Base-by-base conservation (phyloP, 2,888 invertebrate species). In the Torymus tubicola region DNA sequence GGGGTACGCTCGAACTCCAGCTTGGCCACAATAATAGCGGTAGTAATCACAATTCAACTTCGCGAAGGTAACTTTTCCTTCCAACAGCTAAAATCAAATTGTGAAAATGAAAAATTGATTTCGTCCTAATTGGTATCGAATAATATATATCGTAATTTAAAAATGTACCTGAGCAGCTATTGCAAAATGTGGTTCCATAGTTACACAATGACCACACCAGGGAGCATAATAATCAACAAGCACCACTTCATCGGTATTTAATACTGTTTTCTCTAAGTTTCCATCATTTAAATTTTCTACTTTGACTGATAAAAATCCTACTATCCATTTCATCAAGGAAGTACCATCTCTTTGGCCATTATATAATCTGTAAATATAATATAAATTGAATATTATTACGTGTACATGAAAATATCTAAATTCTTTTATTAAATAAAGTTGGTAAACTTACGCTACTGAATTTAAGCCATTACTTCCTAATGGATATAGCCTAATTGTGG, bases 161-260 rank as follows among this genome's bases (percentile, higher is more conserved):
- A 42, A 42, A 81, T 79, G 85, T 89, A 95, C 95, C 91, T 93
- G 91, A 13, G 95, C 94, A 67, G 94, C 92, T 84, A 92, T 91
- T 84, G 94, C 93, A 90, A 94, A 95, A 83, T 94, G 93, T 2
- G 95, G 95, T 81, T 94, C 94, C 88, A 95, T 94, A 82, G 92
- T 91, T 82, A 93, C 92, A 86, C 95, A 95, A 85, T 92, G 93
- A 18, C 92, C 92, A 87, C 93, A 93, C 94, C 95, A 95, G 0
- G 94, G 94, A 16, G 94, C 94, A 87, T 92, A 95, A 89, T 94
- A 95, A 89, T 95, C 94, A 1, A 95, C 92, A 57, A 95, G 86
- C 93, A 93, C 94, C 0, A 93, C 89, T 11, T 92, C 87, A 50
- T 88, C 86, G 75, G 92, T 92, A 1, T 90, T 87, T 16, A 94